These are phyloP conservation scores for Melinaea marsaeus DNA, from an alignment of 2,888 invertebrate genomes.

Conservation along the genomic window DNA sequence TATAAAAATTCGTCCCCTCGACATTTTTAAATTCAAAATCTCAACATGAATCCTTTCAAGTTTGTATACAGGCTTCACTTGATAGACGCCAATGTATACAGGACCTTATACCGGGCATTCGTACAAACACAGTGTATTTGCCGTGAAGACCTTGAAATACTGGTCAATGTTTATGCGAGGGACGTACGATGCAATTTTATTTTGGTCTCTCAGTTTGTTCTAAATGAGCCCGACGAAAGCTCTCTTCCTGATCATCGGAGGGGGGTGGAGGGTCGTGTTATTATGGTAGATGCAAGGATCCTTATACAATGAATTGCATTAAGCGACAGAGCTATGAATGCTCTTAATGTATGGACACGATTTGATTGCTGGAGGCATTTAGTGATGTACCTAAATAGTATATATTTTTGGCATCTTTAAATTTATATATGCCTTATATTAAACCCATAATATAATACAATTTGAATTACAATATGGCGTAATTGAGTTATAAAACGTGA, in stretches of 20 bases:
- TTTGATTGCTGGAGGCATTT: slow-evolving; percentile 55
- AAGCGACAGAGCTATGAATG: slow-evolving; percentile 67
- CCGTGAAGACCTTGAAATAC: slow-evolving; percentile 25
- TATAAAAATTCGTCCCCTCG: slow-evolving; percentile 23
- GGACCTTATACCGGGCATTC: slow-evolving; percentile 19
- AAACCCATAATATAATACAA: no score
- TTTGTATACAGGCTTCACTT: slow-evolving; percentile 59
- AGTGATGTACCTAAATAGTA: slow-evolving; percentile 39
- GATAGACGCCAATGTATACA: slow-evolving; percentile 41
- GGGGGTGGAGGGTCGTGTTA: slow-evolving; percentile 15
- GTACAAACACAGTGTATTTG: slow-evolving; percentile 38
- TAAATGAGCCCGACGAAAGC: neutral
- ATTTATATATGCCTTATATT: no score
- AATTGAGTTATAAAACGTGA: slow-evolving; percentile 1
- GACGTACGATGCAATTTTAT: slow-evolving; percentile 23
- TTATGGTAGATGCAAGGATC: slow-evolving; percentile 64
- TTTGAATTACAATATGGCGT: neutral
- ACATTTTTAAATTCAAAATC: slow-evolving; percentile 47
- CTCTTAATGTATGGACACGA: slow-evolving; percentile 69
- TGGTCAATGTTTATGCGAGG: slow-evolving; percentile 53
- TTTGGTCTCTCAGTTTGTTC: slow-evolving; percentile 16
- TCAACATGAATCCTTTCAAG: slow-evolving; percentile 57
- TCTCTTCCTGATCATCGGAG: slow-evolving; percentile 14
- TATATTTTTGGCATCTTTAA: no score
- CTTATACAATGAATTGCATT: slow-evolving; percentile 73